These are phyloP conservation scores for Pseudoatta argentina DNA, from an alignment of 1,140 invertebrate species.

Conservation along the genomic window DNA sequence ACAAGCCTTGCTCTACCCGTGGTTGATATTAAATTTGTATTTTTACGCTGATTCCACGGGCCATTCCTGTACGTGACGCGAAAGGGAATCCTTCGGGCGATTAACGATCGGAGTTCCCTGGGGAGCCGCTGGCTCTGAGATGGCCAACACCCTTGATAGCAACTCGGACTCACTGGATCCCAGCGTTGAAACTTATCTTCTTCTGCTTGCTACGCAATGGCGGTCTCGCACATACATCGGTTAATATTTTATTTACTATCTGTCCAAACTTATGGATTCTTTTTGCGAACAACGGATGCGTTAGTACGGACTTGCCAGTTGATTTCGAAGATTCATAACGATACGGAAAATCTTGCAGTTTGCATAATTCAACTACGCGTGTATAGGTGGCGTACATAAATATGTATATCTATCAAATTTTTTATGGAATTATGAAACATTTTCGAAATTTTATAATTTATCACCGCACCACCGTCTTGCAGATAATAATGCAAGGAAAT, in stretches of 20 bases:
- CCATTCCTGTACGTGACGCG: constrained; percentile 85
- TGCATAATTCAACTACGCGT: not conserved
- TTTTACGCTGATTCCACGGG: constrained; percentile 87
- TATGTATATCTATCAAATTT: not conserved
- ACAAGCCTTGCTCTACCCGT: constrained; percentile 58
- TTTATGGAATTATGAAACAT: not conserved
- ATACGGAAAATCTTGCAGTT: not conserved
- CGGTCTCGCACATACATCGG: constrained; percentile 44
- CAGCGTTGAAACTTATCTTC: constrained; percentile 70
- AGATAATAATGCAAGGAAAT: not conserved
- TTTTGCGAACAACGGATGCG: constrained; percentile 56
- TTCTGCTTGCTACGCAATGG: not conserved
- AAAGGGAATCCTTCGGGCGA: constrained; percentile 86
- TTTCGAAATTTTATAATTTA: not conserved
- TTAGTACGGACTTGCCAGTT: not conserved
- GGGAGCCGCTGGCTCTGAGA: constrained; percentile 76
- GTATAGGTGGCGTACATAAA: no score
- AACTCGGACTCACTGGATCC: constrained; percentile 70
- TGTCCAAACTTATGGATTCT: constrained; percentile 86
- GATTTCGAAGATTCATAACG: not conserved
- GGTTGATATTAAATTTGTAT: constrained; percentile 87
- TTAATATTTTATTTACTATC: constrained; percentile 85
- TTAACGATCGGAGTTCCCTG: constrained; percentile 85
- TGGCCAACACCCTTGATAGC: constrained; percentile 75
- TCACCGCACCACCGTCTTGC: not conserved